These are phyloP conservation scores for Chaunax sp. DNA, from an alignment of 2,797 vertebrate species.

Conservation along the genomic window DNA sequence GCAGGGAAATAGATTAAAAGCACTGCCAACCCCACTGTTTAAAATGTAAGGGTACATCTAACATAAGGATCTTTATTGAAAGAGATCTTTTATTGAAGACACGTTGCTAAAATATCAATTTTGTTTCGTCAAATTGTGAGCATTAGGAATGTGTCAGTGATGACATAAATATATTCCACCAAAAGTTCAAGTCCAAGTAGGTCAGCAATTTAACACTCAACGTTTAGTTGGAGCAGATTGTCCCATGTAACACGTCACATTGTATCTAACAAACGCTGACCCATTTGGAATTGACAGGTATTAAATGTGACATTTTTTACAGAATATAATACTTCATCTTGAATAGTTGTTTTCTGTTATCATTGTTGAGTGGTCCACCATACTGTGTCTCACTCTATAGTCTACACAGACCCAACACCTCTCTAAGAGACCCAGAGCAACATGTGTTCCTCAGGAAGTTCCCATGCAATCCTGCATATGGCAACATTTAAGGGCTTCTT, in stretches of 20 bases:
- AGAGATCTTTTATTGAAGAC: conserved; percentile 33
- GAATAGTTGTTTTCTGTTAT: conserved; percentile 64
- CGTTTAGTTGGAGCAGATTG: conserved; percentile 25
- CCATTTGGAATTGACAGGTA: conserved; percentile 42
- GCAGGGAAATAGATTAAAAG: conserved; percentile 1
- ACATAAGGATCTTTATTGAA: conserved; percentile 46
- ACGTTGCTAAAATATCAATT: conserved; percentile 50
- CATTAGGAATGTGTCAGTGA: conserved; percentile 25
- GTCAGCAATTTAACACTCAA: conserved; percentile 34
- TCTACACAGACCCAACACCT: conserved; percentile 84
- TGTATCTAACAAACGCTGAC: conserved; percentile 25
- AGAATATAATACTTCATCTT: conserved; percentile 63
- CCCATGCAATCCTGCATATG: conserved; percentile 89
- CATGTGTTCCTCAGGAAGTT: conserved; percentile 88
- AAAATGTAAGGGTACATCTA: conserved; percentile 26
- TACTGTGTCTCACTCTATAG: conserved; percentile 65
- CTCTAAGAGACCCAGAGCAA: conserved; percentile 82
- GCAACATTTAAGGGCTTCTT: conserved; percentile 88
- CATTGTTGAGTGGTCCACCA: conserved; percentile 58
- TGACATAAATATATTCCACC: conserved; percentile 4
- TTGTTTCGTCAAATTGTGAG: conserved; percentile 50
- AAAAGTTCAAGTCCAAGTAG: conserved; percentile 31
- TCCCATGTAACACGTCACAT: conserved; percentile 42
- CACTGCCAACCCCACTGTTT: not conserved
- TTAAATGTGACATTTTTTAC: conserved; percentile 57